Evolutionary conservation across 2,888 invertebrate species (phyloP).

Genomic region (Caenorhabditis auriculariae): DNA sequence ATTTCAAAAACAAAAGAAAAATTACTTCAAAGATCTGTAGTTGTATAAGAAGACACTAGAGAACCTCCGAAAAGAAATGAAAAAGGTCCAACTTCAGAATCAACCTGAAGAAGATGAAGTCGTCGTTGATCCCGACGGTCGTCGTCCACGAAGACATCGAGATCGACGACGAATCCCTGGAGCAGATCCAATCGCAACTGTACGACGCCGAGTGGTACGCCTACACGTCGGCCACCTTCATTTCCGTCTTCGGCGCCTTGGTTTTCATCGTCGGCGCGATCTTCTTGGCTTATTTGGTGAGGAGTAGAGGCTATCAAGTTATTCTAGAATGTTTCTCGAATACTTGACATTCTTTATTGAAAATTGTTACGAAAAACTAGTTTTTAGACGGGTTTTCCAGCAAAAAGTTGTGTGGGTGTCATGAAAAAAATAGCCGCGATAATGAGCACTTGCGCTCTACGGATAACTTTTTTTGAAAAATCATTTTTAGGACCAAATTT

Average conservation of each 20-base stretch:
- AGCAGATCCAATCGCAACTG: conserved; percentile 40
- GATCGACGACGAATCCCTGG: conserved; percentile 52
- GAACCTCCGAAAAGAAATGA: too few species aligned
- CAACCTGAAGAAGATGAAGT: conserved; percentile 42
- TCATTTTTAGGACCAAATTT: too few species aligned
- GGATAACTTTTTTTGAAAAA: too few species aligned
- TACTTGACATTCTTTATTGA: too few species aligned
- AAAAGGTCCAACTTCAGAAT: conserved; percentile 20
- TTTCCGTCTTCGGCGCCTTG: conserved; percentile 22
- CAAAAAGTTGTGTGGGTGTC: too few species aligned
- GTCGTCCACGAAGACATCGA: conserved; percentile 42
- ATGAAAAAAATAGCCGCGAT: too few species aligned
- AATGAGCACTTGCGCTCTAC: too few species aligned
- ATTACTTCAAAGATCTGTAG: too few species aligned
- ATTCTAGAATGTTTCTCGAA: too few species aligned
- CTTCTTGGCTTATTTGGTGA: conserved; percentile 17
- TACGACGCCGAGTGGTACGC: conserved; percentile 37
- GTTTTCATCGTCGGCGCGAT: conserved; percentile 12
- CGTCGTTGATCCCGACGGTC: conserved; percentile 50
- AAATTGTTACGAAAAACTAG: too few species aligned
- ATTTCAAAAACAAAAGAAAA: not conserved
- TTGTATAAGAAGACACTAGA: not conserved
- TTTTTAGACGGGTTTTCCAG: too few species aligned
- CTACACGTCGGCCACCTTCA: conserved; percentile 11
- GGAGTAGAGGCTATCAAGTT: too few species aligned